Evolutionary conservation across 1,140 invertebrate genomes (phyloP), one percentile per base, ranked within the genome.

Genomic region (Carcinoscorpius rotundicauda): DNA sequence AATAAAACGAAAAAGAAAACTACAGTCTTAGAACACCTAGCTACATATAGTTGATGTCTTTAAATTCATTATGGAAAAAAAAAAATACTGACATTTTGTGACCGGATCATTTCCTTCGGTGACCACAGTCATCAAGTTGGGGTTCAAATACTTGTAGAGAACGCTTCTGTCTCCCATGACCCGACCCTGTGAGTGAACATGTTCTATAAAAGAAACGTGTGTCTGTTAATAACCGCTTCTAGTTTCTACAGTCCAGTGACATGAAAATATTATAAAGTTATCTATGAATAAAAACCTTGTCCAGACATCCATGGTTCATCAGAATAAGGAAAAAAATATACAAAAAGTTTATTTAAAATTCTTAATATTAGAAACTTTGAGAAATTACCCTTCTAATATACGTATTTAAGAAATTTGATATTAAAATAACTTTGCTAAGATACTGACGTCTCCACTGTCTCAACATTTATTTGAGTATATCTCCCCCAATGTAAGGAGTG

Each of bases 121-220:
- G 6, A 89, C 82, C 68, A 98, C 81, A 49, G 89, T 89, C 58
- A 96, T 85, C 65, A 99, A 79, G 81, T 99, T 98, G 49, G 97
- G 97, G 83, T 99, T 99, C 60, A 93, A 83, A 76, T 99, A 98
- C 76, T 99, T 99, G 79, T 99, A 99, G 29, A 98, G 83, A 56
- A 99, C 96, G 74, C 89, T 93, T 71, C 97, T 83, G 80, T 99
- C 96, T 51, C 86, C 87, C 65, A 99, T 79, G 51, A 98, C 95
- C 71, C 93, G 84, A 50, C 97, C 97, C 76, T 95, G 92, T 3
- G 95, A 97, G 76, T 98, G 93, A 6, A 97, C 92, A 72, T 87
- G 85, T 80, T 98, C 96, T 84, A 68, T 5, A 72, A 52, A 3
- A 53, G 60, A n/a, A 29, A 29, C 2, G 29, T 29, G 29, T 29